These are phyloP conservation scores for Propsilocerus akamusi DNA, from an alignment of 1,140 invertebrate species.

Conservation along the genomic window DNA sequence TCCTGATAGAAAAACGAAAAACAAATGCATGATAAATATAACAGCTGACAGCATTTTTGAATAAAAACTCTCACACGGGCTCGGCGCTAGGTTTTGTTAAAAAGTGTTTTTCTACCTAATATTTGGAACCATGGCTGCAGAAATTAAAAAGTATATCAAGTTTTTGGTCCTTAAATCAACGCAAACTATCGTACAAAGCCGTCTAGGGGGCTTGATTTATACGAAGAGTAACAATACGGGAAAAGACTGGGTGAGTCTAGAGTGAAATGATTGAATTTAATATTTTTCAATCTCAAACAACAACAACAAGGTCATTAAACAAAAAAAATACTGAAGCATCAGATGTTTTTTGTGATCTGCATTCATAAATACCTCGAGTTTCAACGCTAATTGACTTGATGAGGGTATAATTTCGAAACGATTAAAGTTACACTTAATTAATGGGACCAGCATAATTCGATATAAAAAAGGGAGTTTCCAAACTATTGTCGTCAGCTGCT, in stretches of 20 bases:
- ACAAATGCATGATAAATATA: too few relatives aligned
- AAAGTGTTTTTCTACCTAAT: too few relatives aligned
- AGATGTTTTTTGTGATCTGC: not conserved
- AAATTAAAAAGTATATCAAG: constrained; percentile 75
- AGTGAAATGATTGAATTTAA: not conserved
- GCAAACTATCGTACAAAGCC: constrained; percentile 75
- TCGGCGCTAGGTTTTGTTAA: too few relatives aligned
- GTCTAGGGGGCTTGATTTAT: constrained; percentile 65
- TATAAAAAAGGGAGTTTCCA: too few relatives aligned
- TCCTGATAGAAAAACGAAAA: too few relatives aligned
- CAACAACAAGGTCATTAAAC: not conserved
- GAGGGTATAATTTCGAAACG: not conserved
- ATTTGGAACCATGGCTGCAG: too few relatives aligned
- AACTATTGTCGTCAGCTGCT: too few relatives aligned
- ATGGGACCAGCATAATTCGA: too few relatives aligned
- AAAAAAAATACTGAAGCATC: not conserved
- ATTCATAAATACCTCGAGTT: not conserved
- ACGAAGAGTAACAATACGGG: constrained; percentile 56
- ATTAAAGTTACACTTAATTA: too few relatives aligned
- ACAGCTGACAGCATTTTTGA: too few relatives aligned
- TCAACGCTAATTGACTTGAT: not conserved
- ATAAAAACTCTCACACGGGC: too few relatives aligned
- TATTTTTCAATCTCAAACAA: not conserved
- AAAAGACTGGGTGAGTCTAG: constrained; percentile 50
- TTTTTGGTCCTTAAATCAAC: constrained; percentile 72